phyloP scores from a whole-genome alignment of 1,140 invertebrate species.

The Antheraea pernyi region DNA sequence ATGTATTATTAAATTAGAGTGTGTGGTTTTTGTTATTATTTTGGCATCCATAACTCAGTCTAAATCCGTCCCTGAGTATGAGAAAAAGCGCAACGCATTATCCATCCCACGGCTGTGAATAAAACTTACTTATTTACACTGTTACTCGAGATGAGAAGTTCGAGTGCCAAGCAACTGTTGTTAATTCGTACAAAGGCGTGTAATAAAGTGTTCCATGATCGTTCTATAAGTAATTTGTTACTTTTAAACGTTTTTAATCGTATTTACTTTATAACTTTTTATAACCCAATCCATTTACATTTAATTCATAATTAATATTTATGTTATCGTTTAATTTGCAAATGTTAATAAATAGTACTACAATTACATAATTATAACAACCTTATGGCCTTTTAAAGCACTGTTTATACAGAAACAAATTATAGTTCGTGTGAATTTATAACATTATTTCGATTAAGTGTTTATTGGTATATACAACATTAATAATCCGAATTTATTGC shows the following conservation, averaged over 20 bases:
- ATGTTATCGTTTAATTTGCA: background rate
- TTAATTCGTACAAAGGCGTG: background rate
- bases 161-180: constrained; percentile 5
- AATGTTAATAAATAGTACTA: background rate
- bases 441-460: too few relatives aligned
- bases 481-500: too few relatives aligned
- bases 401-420: too few relatives aligned
- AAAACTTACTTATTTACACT: constrained; percentile 22
- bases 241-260: too few relatives aligned
- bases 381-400: too few relatives aligned
- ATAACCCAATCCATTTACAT: background rate
- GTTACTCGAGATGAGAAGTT: constrained; percentile 18
- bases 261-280: background rate
- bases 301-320: background rate
- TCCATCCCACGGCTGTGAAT: constrained; percentile 16
- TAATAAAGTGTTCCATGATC: background rate
- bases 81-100: constrained; percentile 13
- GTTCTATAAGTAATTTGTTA: too few relatives aligned
- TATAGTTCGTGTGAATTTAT: background rate
- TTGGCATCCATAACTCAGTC: background rate
- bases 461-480: too few relatives aligned
- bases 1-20: background rate
- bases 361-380: background rate
- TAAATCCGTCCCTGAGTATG: constrained; percentile 7
- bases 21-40: background rate